Evolutionary conservation across 1,140 invertebrate species (phyloP).

Genomic region (Trachymyrmex cornetzi): DNA sequence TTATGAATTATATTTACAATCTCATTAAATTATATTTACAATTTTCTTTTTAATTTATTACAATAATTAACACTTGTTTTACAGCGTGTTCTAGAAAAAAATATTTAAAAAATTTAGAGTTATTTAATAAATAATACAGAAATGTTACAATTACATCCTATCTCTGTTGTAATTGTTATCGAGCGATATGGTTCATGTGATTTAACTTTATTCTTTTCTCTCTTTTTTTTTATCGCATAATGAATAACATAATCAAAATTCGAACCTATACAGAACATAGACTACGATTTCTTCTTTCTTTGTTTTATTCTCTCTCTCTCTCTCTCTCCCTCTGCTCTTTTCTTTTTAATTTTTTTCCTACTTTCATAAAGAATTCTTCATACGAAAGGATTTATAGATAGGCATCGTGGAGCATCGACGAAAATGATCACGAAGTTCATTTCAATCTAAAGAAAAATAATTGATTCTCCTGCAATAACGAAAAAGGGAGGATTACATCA

Average conservation of each 20-base stretch:
- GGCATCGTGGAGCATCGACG: conserved; percentile 31
- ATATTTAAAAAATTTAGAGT: not conserved
- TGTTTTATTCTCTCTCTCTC: conserved; percentile 20
- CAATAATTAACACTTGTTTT: not conserved
- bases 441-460: conserved; percentile 59
- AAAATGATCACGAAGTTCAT: conserved; percentile 39
- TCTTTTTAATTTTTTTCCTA: not conserved
- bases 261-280: not conserved
- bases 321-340: not conserved
- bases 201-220: not conserved
- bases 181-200: not conserved
- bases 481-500: conserved; percentile 56
- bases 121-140: not conserved
- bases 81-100: not conserved
- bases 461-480: conserved; percentile 46
- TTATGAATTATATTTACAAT: not conserved
- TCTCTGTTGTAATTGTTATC: not conserved
- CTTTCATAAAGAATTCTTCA: conserved; percentile 14
- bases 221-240: not conserved
- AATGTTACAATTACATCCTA: not conserved
- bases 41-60: conserved; percentile 22
- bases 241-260: not conserved
- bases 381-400: conserved; percentile 46
- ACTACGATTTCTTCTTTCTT: conserved; percentile 13
- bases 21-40: not conserved